Base-by-base conservation (phyloP, 1,140 invertebrate genomes). In the Brachionus rubens region DNA sequence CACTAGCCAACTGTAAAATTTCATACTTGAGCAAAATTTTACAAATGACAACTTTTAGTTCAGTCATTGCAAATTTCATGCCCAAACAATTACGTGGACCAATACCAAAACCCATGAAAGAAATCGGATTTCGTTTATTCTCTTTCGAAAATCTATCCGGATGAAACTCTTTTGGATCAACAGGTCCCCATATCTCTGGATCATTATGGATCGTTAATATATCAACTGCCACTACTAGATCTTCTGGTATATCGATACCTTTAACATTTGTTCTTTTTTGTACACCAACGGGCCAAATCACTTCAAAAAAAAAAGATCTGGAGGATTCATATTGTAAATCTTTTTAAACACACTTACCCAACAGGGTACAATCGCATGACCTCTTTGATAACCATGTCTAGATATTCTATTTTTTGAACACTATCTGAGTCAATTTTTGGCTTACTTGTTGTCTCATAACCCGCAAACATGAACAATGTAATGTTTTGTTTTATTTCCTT, bases 361-460 rank as follows among this genome's bases (percentile, higher is more conserved):
- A 76, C 47, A 2, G 47, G 59, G n/a, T 41, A 52, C 14, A 52
- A 28, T 30, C 76, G 28, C 12, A 68, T 24, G 26, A 68, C 47
- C 43, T 68, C 65, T 70, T 54, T 48, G 41, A 52, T 30, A 46
- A 70, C 41, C 41, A 21, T 10, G 19, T 68, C 65, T 24, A 67
- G 33, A 40, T 68, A 54, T 54, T 70, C 26, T 3, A 68, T 3
- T 4, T 77, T 33, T 50, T 52, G 19, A 28, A 41, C 41, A 30
- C 12, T 52, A 10, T 77, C 59, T 12, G 21, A 50, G 19, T 70
- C 24, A 14, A 54, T 54, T 54, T 9, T 26, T 4, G 26, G 12
- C 52, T 54, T 26, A 47, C 86, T 83, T 0, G 85, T 87, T 1
- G 87, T 88, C 76, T 84, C 83, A 62, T 82, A 84, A 0, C 83